These are phyloP conservation scores for Drosophila bunnanda DNA, from an alignment of 2,888 invertebrate genomes.

Conservation along the genomic window DNA sequence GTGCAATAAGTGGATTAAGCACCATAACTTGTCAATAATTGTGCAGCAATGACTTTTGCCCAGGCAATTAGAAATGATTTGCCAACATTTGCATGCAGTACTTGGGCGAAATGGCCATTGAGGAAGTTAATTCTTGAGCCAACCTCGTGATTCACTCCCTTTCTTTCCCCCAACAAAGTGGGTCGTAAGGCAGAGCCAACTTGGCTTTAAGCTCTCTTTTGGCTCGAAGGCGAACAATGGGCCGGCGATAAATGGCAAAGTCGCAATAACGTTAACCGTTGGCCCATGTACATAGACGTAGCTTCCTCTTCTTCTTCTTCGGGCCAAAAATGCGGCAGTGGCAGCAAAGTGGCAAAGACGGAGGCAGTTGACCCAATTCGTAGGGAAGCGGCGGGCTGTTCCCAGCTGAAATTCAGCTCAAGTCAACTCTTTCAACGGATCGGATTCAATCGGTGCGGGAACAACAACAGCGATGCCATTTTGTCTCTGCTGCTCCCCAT, in stretches of 20 bases:
- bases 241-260: slow-evolving; percentile 61
- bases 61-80: slow-evolving; percentile 39
- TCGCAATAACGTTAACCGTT: slow-evolving; percentile 80
- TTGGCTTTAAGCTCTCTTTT: slow-evolving; percentile 6
- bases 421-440: slow-evolving; percentile 59
- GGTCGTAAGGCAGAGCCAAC: slow-evolving; percentile 68
- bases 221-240: slow-evolving; percentile 67
- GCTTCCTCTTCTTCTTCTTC: slow-evolving; percentile 46
- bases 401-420: slow-evolving; percentile 51
- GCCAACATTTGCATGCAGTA: slow-evolving; percentile 22
- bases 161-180: slow-evolving; percentile 46
- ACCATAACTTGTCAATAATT: slow-evolving; percentile 23
- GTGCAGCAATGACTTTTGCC: slow-evolving; percentile 13
- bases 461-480: slow-evolving; percentile 47
- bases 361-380: slow-evolving; percentile 73
- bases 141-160: slow-evolving; percentile 7
- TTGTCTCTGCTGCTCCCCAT: slow-evolving; percentile 44
- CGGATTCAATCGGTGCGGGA: slow-evolving; percentile 70
- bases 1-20: slow-evolving; percentile 10
- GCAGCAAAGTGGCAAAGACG: slow-evolving; percentile 34
- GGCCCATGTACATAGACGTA: slow-evolving; percentile 37
- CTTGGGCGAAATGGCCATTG: slow-evolving; percentile 22
- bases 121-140: slow-evolving; percentile 21
- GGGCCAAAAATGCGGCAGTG: slow-evolving; percentile 63
- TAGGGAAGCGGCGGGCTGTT: slow-evolving; percentile 23